These are phyloP conservation scores for Vespertilio murinus DNA, from an alignment of 2,797 vertebrate species.

Conservation along the genomic window DNA sequence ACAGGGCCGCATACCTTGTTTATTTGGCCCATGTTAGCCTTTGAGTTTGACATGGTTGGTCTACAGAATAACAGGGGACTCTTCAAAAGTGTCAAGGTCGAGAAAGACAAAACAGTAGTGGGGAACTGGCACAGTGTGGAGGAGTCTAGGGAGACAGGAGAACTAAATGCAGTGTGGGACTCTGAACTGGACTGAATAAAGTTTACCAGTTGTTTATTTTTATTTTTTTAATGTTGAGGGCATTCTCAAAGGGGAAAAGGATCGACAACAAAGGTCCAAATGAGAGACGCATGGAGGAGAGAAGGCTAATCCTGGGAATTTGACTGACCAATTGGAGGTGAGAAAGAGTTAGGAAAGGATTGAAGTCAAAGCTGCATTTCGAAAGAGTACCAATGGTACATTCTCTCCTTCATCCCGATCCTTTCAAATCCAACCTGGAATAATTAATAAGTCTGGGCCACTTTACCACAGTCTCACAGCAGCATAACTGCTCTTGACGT, in stretches of 20 bases:
- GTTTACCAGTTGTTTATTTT: not conserved
- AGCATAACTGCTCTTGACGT: not conserved
- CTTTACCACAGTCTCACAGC: not conserved
- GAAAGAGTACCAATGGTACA: not conserved
- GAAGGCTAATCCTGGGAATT: not conserved
- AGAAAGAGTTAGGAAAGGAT: not conserved
- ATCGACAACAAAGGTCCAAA: fast-evolving
- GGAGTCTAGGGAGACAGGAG: not conserved
- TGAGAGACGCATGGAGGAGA: not conserved
- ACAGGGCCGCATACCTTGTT: too few relatives aligned
- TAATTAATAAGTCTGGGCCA: not conserved
- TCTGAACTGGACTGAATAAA: not conserved
- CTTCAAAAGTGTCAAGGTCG: not conserved
- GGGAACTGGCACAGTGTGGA: not conserved
- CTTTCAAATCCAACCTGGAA: not conserved
- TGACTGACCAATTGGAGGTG: too few relatives aligned
- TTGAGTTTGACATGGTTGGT: too few relatives aligned
- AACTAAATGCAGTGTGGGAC: fast-evolving
- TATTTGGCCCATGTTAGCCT: too few relatives aligned
- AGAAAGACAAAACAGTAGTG: not conserved
- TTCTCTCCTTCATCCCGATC: not conserved
- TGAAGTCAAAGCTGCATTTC: not conserved
- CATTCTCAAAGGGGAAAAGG: not conserved
- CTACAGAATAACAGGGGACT: not conserved
- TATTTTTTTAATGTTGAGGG: not conserved